Base-by-base conservation (phyloP, 2,797 vertebrate species). In the Siniperca obscura region DNA sequence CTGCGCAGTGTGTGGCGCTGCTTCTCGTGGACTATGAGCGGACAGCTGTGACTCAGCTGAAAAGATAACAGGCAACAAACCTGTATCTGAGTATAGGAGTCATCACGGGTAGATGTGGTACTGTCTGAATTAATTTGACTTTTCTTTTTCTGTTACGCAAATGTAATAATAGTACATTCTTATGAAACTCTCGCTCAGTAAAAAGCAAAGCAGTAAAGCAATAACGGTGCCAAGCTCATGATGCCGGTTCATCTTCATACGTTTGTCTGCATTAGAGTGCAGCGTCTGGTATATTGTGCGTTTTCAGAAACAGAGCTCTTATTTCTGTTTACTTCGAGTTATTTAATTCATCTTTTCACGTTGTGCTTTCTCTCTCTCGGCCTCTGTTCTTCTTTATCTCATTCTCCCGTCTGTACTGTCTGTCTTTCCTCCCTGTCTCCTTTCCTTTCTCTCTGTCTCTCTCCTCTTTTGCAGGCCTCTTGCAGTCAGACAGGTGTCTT, bases 401-500 rank as follows among this genome's bases (percentile, higher is more conserved):
- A 40, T 9, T 40, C 38, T 40, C 8, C 38, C 38, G 1, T 40
- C 38, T 40, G 38, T 10, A 40, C 38, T 9, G 38, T 40, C 38
- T 38, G 7, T 11, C 11, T 40, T 22, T 21, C 19, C 21, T 65
- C 68, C n/a, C 44, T 27, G 27, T 50, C 4, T 5, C 22, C 7
- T 19, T 4, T 11, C 30, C n/a, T 9, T 16, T n/a, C 0, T 62
- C 30, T 27, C 5, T 56, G 16, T 3, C 38, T 40, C 13, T 10
- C 11, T 42, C 6, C 1, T 19, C 16, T 46, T 6, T 2, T 53
- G 10, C 62, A 82, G 85, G 25, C 16, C 22, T 22, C 46, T 7
- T 21, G 38, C 68, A 56, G 69, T 60, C 72, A 69, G 19, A 55
- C 67, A 11, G 71, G 70, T 52, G 17, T 27, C 21, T 50, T 30